Base-by-base conservation (phyloP, 2,888 invertebrate species). In the Thera britannica region DNA sequence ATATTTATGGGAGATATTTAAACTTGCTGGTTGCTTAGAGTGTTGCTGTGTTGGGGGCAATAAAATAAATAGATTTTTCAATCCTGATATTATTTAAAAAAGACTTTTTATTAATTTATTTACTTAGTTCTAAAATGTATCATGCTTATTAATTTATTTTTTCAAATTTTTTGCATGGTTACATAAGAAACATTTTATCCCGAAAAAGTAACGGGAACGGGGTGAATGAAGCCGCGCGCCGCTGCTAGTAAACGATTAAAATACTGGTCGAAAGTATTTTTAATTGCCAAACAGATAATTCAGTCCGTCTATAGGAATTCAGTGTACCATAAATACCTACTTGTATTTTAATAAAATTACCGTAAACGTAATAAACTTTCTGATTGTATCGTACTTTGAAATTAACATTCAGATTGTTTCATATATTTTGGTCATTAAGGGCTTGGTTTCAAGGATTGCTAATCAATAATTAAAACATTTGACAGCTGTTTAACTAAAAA, bases 161-260 rank as follows among this genome's bases (percentile, higher is more conserved):
- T 23, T 23, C 1, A 0, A 1, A 23, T 1, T 23, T 23, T 23
- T 1, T 23, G 23, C 23, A 23, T 23, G 23, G 23, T 23, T 23
- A 23, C 23, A 23, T 23, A 23, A 1, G 23, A 23, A 1, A 23
- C 23, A 23, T 23, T 23, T 23, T 23, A 23, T 23, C 23, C 23
- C 23, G 23, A 23, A 23, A 23, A 23, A 23, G 23, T 23, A 23
- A 23, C 23, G 23, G 0, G 23, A 23, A 23, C 23, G 0, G 23
- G 23, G 1, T 23, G 71, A 79, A 75, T 60, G 73, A 72, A 72
- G 72, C 70, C 71, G 65, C 65, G 69, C 75, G 69, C 71, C 23
- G 23, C 23, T 23, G 23, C 23, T 23, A 23, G 23, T 23, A 23
- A 7, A 77, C 71, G 77, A 72, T 71, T 72, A 76, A 71, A 76